These are phyloP conservation scores for Sipha maydis DNA, from an alignment of 2,888 invertebrate species.

Conservation along the genomic window DNA sequence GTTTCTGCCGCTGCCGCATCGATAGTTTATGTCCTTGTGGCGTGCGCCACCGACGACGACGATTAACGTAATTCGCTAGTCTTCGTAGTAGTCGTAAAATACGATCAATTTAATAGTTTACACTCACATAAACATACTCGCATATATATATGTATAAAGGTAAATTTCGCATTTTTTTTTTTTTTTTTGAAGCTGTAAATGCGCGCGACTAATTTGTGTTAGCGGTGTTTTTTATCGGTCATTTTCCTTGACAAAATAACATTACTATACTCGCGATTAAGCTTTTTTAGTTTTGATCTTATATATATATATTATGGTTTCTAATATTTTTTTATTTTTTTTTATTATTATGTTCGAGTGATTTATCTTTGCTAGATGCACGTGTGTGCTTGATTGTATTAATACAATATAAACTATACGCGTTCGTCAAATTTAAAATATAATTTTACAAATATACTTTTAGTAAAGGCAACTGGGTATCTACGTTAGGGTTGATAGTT, in stretches of 20 bases:
- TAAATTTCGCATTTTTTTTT: not conserved
- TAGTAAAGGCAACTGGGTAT: no score
- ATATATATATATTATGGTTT: not conserved
- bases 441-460: no score
- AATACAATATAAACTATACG: no score
- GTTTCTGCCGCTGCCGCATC: constrained; percentile 26
- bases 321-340: not conserved
- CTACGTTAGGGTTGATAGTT: no score
- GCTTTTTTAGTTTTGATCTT: not conserved
- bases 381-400: no score
- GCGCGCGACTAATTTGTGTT: constrained; percentile 5
- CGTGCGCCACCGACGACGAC: constrained; percentile 56
- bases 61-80: constrained; percentile 38
- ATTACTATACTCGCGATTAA: constrained; percentile 1
- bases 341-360: no score
- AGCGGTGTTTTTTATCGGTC: not conserved
- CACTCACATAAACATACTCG: not conserved
- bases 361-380: no score
- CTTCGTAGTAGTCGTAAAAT: constrained; percentile 38
- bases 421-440: no score
- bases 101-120: constrained; percentile 46
- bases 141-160: not conserved
- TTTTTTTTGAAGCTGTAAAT: constrained; percentile 32
- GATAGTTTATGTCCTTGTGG: constrained; percentile 53
- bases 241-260: constrained; percentile 33